Percentiles rank a stretch among this genome's conserved stretches.
phyloP scores from a whole-genome alignment of 2,113 vertebrate genomes.

The Zeus faber region DNA sequence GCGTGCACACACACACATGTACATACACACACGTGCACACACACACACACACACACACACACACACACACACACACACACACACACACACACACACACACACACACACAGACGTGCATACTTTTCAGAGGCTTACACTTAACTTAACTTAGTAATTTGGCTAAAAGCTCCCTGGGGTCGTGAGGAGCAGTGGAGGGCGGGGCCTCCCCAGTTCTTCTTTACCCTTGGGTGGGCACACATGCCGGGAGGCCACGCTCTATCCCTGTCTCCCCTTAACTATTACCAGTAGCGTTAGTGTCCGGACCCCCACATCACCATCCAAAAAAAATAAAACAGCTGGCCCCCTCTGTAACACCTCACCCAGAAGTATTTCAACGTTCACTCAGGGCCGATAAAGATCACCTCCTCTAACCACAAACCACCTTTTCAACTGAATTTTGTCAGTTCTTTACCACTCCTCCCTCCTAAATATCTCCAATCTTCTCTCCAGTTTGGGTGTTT shows the following conservation, averaged over 20 bases:
- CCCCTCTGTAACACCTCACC: too few species aligned
- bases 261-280: constrained; percentile 18
- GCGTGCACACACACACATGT: background rate
- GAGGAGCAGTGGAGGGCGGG: too few species aligned
- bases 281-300: constrained; percentile 46
- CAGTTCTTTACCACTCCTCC: too few species aligned
- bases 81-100: constrained; percentile 11
- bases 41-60: constrained; percentile 11
- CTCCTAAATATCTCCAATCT: too few species aligned
- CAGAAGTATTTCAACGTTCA: too few species aligned
- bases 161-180: constrained; percentile 41
- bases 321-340: constrained; percentile 47
- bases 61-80: background rate
- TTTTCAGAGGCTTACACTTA: constrained; percentile 29
- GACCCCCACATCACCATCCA: too few species aligned
- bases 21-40: background rate
- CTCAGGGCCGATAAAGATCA: too few species aligned
- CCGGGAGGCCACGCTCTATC: constrained; percentile 13
- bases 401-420: too few species aligned
- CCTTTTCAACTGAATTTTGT: too few species aligned
- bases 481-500: too few species aligned
- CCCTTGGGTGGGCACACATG: constrained; percentile 50
- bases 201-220: constrained; percentile 46
- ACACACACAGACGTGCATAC: constrained; percentile 8
- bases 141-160: constrained; percentile 45